Base-by-base conservation (phyloP, 2,888 invertebrate genomes). In the Globia sparganii region DNA sequence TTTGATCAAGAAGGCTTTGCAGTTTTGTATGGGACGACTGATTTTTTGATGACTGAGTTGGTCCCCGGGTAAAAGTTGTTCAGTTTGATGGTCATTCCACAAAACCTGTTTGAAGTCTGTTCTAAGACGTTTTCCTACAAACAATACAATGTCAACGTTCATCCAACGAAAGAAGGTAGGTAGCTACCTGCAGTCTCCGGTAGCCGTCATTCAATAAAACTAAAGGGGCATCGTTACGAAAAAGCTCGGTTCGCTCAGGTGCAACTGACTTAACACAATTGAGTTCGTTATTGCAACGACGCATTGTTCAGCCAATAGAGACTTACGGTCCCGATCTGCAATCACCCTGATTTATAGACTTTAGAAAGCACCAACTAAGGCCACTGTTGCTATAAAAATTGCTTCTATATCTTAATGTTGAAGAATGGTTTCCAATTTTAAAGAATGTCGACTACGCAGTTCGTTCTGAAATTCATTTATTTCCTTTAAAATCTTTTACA, bases 271-370 rank as follows among this genome's bases (percentile, higher is more conserved):
- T 93, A 93, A 92, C 90, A 93, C 92, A 94, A 94, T 94, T 93
- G 92, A 94, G 92, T 93, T 94, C 94, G 93, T 94, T 94, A 94
- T 94, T 94, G 90, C 90, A 85, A 83, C 86, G 88, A 88, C 87
- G 90, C 90, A 93, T 94, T 94, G 92, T 93, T 92, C 92, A 85
- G 86, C 89, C 90, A 88, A 91, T 90, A 87, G 89, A 91, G 89
- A 90, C 91, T 89, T 88, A 89, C 87, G 89, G 89, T 88, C 74
- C 82, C 91, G 90, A 93, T 92, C 90, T 88, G 84, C 91, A 93
- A 93, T 93, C 92, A 90, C 83, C 84, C 87, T 90, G 91, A 92
- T 92, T 92, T 93, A 93, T 91, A 92, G 93, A 92, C 90, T 89
- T 90, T 85, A 88, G 88, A 94, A 92, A 84, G 83, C 73, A 89